Conservation (phyloP, 2,888 invertebrate species). For the Esperia sulphurella region DNA sequence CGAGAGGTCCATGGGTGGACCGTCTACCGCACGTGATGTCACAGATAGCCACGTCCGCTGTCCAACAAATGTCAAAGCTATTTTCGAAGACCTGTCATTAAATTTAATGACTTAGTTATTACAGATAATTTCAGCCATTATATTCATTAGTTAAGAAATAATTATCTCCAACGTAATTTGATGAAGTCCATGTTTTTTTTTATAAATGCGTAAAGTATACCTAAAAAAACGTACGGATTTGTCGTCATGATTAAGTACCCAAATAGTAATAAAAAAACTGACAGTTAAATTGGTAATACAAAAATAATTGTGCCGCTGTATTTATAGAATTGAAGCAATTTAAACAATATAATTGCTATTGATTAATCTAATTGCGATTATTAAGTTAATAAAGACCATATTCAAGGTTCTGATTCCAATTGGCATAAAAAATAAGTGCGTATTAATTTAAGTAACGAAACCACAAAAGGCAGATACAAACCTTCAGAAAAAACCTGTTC, state of each 20-base stretch:
- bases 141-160: constrained; percentile 13
- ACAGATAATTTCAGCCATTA: constrained; percentile 13
- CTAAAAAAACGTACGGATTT: not conserved
- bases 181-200: not conserved
- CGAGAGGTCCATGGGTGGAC: not conserved
- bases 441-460: not conserved
- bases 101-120: constrained; percentile 18
- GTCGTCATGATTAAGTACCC: not conserved
- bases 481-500: too few species aligned
- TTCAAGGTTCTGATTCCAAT: not conserved
- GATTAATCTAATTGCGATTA: not conserved
- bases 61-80: constrained; percentile 24
- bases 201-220: not conserved
- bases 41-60: constrained; percentile 3
- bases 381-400: not conserved
- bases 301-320: not conserved
- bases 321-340: not conserved
- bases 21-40: not conserved
- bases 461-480: too few species aligned
- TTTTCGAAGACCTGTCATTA: constrained; percentile 17
- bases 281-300: not conserved
- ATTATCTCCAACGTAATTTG: not conserved
- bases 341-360: constrained; percentile 1
- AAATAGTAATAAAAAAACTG: not conserved
- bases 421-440: not conserved